A percentile compares a stretch with the other conserved stretches of the same genome.
These are phyloP conservation scores for Sturmia bella DNA, from an alignment of 2,888 invertebrate species.

Conservation along the genomic window DNA sequence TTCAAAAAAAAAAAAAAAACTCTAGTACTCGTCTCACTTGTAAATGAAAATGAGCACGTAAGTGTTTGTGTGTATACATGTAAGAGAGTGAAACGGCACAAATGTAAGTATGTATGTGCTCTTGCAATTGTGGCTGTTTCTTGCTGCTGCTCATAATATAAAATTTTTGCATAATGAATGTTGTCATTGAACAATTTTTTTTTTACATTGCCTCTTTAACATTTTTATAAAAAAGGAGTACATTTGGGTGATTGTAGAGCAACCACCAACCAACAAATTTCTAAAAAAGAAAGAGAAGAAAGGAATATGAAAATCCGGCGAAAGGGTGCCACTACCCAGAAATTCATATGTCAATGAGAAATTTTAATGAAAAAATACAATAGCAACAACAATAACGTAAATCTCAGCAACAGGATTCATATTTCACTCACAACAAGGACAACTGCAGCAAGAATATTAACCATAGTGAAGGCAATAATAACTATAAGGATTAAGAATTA, in stretches of 20 bases:
- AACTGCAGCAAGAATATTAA: conserved; percentile 44
- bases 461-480: conserved; percentile 35
- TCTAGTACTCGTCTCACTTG: conserved; percentile 44
- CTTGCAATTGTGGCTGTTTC: conserved; percentile 62
- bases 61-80: conserved; percentile 1
- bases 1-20: no score
- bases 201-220: conserved; percentile 10
- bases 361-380: conserved; percentile 54
- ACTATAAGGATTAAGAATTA: conserved; percentile 62
- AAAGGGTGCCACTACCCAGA: conserved; percentile 64
- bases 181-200: conserved; percentile 69
- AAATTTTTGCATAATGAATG: conserved; percentile 72
- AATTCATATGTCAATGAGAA: conserved; percentile 67
- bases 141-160: conserved; percentile 69
- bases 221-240: conserved; percentile 7
- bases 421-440: conserved; percentile 59
- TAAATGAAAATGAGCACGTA: background rate
- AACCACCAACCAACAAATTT: conserved; percentile 57
- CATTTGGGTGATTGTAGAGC: conserved; percentile 37
- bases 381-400: conserved; percentile 24
- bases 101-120: conserved; percentile 21
- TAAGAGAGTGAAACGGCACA: background rate
- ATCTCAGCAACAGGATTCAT: conserved; percentile 64
- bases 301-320: conserved; percentile 25
- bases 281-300: conserved; percentile 3